phyloP scores from a whole-genome alignment of 2,797 vertebrate species.

The Champsocephalus esox region DNA sequence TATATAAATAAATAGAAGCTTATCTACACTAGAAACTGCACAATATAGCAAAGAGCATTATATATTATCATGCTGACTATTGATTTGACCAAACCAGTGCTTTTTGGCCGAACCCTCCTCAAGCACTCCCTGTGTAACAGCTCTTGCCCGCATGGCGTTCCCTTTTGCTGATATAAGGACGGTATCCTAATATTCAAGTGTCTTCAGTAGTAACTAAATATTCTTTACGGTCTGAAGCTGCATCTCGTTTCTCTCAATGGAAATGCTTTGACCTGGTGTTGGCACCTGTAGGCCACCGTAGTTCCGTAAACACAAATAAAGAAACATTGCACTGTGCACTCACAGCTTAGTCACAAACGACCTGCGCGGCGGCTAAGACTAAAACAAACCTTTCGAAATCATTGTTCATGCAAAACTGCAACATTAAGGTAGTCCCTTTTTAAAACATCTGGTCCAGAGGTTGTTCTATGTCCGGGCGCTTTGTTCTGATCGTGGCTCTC shows the following conservation, averaged over 20 bases:
- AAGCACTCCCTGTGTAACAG: constrained; percentile 16
- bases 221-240: too few species aligned
- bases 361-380: constrained; percentile 63
- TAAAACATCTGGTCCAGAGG: constrained; percentile 44
- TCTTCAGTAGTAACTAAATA: not conserved
- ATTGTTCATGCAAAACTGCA: constrained; percentile 58
- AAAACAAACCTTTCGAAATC: constrained; percentile 54
- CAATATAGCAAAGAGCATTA: constrained; percentile 44
- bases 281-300: too few species aligned
- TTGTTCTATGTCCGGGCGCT: constrained; percentile 49
- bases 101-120: constrained; percentile 12
- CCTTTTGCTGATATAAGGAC: constrained; percentile 9
- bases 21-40: constrained; percentile 39
- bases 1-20: constrained; percentile 35
- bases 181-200: constrained; percentile 5
- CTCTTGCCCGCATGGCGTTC: constrained; percentile 5
- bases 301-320: constrained; percentile 43
- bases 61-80: constrained; percentile 34
- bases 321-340: constrained; percentile 33
- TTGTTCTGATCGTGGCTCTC: constrained; percentile 63
- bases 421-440: constrained; percentile 36
- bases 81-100: constrained; percentile 31
- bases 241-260: too few species aligned
- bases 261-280: not conserved
- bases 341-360: constrained; percentile 36